Base-by-base conservation (phyloP, 2,113 vertebrate genomes). In the Laticauda laticaudata region DNA sequence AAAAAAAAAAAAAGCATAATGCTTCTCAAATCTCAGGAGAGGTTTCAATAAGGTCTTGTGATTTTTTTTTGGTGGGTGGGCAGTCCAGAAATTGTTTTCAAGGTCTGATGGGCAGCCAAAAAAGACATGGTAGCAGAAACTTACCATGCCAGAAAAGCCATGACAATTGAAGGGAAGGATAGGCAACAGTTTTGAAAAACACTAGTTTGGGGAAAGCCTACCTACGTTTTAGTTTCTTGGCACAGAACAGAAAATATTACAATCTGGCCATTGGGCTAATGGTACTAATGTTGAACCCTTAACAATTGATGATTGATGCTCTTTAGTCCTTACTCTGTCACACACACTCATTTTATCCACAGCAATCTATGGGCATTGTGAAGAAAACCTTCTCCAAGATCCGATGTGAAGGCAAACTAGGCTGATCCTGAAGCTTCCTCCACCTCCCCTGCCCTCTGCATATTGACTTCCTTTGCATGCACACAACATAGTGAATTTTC, bases 401-500 rank as follows among this genome's bases (percentile, higher is more conserved):
- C 90, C 90, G 48, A 91, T 57, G 15, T 92, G 48, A 91, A 0
- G 21, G 45, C 87, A 21, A 48, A 95, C 94, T 92, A 9, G 81
- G 56, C 51, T 93, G 92, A 94, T 90, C 20, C 87, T 57, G 10
- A 45, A 94, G 86, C 45, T 95, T 93, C 90, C 90, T 26, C 7
- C 57, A 86, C 75, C 54, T 5, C 4, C 43, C 89, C 61, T 94
- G 69, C 94, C 24, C 91, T 95, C 87, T 94, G 45, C 20, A 45
- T 92, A 87, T 95, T 96, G 93, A 91, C 87, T 93, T 64, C 91
- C 39, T 88, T 1, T 94, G 92, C 56, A 20, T 85, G 93, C n/a
- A 26, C 91, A 61, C 95, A 95, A 24, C 21, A 92, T 86, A 90
- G 39, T 92, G 61, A 34, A 45, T 96, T 96, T 96, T 90, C 93